phyloP scores from a whole-genome alignment of 2,113 vertebrate genomes.

The Rissa tridactyla region DNA sequence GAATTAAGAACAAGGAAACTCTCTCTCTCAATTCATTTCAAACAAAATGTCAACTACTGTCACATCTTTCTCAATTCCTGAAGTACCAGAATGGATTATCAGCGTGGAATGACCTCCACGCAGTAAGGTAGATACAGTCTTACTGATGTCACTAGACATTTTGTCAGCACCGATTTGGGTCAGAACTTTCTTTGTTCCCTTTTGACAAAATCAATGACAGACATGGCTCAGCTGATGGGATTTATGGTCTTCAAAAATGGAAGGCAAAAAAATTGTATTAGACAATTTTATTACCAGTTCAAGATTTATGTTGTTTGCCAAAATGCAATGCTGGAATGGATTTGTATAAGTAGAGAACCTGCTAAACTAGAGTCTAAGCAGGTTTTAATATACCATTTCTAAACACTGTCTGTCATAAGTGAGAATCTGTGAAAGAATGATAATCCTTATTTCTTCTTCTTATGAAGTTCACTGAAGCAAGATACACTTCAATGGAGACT shows the following conservation, averaged over 20 bases:
- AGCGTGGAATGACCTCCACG: not conserved
- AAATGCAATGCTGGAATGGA: not conserved
- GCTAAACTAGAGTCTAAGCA: not conserved
- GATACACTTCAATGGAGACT: not conserved
- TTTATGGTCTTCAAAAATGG: not conserved
- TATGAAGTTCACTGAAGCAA: not conserved
- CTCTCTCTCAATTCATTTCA: not conserved
- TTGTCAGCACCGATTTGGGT: not conserved
- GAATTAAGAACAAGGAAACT: not conserved
- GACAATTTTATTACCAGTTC: not conserved
- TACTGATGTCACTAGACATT: not conserved
- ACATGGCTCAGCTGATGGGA: not conserved
- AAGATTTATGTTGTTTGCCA: not conserved
- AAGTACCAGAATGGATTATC: not conserved
- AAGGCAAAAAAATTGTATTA: not conserved
- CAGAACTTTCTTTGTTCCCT: not conserved
- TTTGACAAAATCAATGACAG: not conserved
- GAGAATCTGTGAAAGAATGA: not conserved
- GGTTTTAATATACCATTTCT: constrained; percentile 4
- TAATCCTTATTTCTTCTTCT: not conserved
- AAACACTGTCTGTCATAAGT: not conserved
- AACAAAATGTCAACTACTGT: not conserved
- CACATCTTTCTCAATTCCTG: not conserved
- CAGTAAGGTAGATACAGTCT: not conserved
- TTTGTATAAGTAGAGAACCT: not conserved